phyloP scores from a whole-genome alignment of 2,113 vertebrate species.

The Mormoops blainvillei region DNA sequence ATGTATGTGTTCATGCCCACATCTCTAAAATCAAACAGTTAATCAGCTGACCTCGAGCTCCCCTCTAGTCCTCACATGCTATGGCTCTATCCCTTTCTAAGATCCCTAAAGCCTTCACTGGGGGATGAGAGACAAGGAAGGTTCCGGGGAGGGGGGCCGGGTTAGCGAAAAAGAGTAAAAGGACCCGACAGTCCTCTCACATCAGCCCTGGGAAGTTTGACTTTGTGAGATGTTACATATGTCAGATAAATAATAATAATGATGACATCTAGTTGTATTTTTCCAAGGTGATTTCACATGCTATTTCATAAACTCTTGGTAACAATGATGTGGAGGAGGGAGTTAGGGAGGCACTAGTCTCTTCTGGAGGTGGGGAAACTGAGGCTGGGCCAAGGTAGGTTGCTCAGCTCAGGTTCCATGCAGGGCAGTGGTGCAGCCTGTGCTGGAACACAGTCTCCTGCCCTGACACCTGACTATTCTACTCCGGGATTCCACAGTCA shows the following conservation, averaged over 20 bases:
- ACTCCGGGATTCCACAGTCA: not conserved
- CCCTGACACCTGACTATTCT: not conserved
- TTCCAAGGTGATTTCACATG: not conserved
- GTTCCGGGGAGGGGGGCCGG: too few relatives aligned
- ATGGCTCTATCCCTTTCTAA: not conserved
- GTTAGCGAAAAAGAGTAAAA: not conserved
- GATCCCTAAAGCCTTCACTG: not conserved
- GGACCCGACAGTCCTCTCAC: not conserved
- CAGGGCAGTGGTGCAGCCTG: not conserved
- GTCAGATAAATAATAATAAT: not conserved
- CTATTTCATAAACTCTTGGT: not conserved
- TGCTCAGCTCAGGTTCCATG: not conserved
- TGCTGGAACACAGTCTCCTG: not conserved
- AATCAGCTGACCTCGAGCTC: not conserved
- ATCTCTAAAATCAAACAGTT: not conserved
- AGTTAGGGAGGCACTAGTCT: not conserved
- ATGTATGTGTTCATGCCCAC: fast-evolving
- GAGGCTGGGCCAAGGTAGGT: not conserved
- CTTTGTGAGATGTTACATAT: not conserved
- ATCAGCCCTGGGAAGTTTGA: not conserved
- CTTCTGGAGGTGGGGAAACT: not conserved
- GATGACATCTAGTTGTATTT: not conserved
- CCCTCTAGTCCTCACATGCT: not conserved
- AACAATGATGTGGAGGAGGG: not conserved
- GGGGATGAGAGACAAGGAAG: not conserved